Percentiles rank a stretch among this genome's conserved stretches.
These are phyloP conservation scores for Drosophila prolongata DNA, from an alignment of 2,888 invertebrate species.

Conservation along the genomic window DNA sequence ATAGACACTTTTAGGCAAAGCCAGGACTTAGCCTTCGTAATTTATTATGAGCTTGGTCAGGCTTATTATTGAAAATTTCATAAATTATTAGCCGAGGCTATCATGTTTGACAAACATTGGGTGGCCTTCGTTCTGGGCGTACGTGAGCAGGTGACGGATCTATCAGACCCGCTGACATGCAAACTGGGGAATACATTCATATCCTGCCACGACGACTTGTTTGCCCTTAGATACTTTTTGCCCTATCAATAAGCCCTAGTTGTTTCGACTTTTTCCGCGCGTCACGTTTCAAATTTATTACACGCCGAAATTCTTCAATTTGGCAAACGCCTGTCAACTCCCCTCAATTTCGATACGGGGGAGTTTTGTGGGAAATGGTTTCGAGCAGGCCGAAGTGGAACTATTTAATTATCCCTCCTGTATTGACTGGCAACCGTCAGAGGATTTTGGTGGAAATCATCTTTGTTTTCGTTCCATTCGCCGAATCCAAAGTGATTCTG, in stretches of 20 bases:
- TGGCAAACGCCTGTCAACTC: conserved; percentile 48
- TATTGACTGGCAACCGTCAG: conserved; percentile 7
- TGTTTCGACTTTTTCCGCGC: conserved; percentile 54
- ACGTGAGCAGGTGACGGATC: conserved; percentile 75
- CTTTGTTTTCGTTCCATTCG: conserved; percentile 25
- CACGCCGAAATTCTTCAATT: conserved; percentile 72
- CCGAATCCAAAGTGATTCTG: neutral
- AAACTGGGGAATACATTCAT: conserved; percentile 10
- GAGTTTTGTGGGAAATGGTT: neutral
- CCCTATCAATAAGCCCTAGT: conserved; percentile 70
- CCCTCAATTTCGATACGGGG: neutral
- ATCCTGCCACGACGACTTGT: conserved; percentile 8
- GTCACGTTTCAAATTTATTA: conserved; percentile 80
- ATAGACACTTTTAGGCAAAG: conserved; percentile 21
- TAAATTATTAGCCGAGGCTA: conserved; percentile 62
- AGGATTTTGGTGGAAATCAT: conserved; percentile 3
- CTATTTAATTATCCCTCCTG: conserved; percentile 36
- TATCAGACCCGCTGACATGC: conserved; percentile 64
- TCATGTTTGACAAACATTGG: conserved; percentile 48
- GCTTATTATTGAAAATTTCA: conserved; percentile 61
- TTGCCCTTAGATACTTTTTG: conserved; percentile 44
- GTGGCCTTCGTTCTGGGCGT: conserved; percentile 25
- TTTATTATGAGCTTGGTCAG: conserved; percentile 69
- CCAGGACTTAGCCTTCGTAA: conserved; percentile 45
- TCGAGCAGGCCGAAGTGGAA: conserved; percentile 6